phyloP scores from a whole-genome alignment of 35 echinoderm and acorn worm species.

The Diadema setosum region DNA sequence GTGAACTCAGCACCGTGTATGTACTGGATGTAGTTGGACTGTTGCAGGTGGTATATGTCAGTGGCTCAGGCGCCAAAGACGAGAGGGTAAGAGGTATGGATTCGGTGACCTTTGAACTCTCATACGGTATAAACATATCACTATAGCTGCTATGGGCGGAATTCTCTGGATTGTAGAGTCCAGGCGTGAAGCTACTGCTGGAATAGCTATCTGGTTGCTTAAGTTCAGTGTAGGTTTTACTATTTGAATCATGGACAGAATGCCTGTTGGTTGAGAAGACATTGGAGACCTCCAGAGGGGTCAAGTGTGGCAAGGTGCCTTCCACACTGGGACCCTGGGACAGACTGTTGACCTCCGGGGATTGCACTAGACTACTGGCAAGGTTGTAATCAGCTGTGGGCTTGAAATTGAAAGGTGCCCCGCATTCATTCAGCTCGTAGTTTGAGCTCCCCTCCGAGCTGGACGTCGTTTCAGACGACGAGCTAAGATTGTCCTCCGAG shows the following conservation, averaged over 20 bases:
- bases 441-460: constrained; percentile 76
- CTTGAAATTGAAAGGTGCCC: background rate
- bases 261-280: background rate
- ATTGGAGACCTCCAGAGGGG: background rate
- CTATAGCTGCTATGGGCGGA: constrained; percentile 20
- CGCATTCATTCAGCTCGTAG: background rate
- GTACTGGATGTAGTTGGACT: constrained; percentile 11
- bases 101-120: background rate
- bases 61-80: background rate
- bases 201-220: constrained; percentile 34
- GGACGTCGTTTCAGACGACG: constrained; percentile 23
- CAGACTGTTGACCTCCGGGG: background rate
- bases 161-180: constrained; percentile 9
- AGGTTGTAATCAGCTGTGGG: constrained; percentile 21
- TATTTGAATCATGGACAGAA: background rate
- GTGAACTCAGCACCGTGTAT: constrained; percentile 43
- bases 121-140: constrained; percentile 11
- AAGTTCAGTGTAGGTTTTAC: constrained; percentile 66
- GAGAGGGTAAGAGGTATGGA: background rate
- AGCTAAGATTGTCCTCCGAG: constrained; percentile 62
- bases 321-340: background rate
- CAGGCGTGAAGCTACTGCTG: background rate
- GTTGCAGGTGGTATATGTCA: constrained; percentile 20
- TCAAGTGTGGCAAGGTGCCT: constrained; percentile 2
- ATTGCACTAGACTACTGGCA: constrained; percentile 36